Evolutionary conservation across 35 echinoderm and acorn worm genomes (phyloP), one percentile per base, ranked within the genome.

Genomic region (Hemicentrotus pulcherrimus): DNA sequence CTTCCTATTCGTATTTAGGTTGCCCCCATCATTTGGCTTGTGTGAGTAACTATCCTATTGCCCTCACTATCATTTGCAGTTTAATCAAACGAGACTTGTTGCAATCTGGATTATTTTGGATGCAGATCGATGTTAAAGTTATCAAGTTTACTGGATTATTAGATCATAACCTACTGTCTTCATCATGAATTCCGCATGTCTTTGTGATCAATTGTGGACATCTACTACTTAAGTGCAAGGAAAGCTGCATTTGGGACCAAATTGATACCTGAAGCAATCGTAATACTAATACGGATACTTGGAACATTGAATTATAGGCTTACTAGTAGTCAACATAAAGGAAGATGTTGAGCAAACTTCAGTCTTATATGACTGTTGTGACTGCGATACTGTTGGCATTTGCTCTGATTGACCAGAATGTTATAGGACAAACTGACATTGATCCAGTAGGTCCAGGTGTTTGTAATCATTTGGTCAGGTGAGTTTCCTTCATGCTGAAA

Each of bases 371-470:
- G 19, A 78, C n/a, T 28, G 19, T 78, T 78, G 65, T 78, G 28
- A 78, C 6, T 7, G 19, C 28, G 28, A 78, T 78, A n/a, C 19
- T 78, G 65, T n/a, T 78, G 65, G 4, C 24, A 22, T 78, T 78
- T 7, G 19, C 65, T 28, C 28, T 78, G 65, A 78, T n/a, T 28
- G 65, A 78, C 24, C 18, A 28, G 18, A 22, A 78, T 24, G 88
- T 90, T 18, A 90, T 90, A 19, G 88, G 88, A 90, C 88, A 90
- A 90, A 90, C 32, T 30, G 88, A 90, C 12, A 16, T 90, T 15
- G 88, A 90, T 6, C 88, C 88, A 90, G 88, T 41, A 15, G 88
- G 88, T 47, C 12, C 12, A 45, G 88, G 88, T 24, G 88, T 90
- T 5, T 90, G 88, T 32, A 90, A 13, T 45, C 32, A 35, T 22